Conservation (phyloP, 2,113 vertebrate genomes). For the Atrichornis clamosus region DNA sequence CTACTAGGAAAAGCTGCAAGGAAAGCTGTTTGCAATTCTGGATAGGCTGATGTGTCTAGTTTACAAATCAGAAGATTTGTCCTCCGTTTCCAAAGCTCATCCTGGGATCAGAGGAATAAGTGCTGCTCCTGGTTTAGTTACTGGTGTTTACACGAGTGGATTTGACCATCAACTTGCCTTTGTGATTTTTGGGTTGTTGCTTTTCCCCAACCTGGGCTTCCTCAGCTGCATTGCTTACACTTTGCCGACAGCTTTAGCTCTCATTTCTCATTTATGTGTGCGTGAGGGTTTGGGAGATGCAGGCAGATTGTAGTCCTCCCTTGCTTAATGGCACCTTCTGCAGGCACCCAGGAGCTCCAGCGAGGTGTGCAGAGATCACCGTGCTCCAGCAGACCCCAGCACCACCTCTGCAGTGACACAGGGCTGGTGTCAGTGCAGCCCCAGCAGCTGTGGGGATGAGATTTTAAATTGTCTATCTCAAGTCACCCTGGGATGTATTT, state of each 20-base stretch:
- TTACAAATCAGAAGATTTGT: not conserved
- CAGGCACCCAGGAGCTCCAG: not conserved
- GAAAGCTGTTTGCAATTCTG: not conserved
- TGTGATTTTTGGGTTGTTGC: not conserved
- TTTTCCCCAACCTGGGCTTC: not conserved
- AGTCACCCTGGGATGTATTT: not conserved
- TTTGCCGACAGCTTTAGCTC: not conserved
- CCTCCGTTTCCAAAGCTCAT: not conserved
- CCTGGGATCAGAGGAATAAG: not conserved
- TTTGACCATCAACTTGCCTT: not conserved
- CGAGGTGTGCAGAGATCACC: accelerated
- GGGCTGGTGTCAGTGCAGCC: accelerated
- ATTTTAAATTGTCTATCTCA: not conserved
- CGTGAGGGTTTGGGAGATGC: not conserved
- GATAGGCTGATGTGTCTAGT: not conserved
- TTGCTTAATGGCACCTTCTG: not conserved
- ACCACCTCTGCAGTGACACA: not conserved
- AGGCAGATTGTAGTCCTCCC: not conserved
- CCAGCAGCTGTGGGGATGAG: not conserved
- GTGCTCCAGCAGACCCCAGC: not conserved
- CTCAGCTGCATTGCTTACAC: not conserved
- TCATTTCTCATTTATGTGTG: not conserved
- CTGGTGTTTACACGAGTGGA: not conserved
- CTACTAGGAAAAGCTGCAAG: not conserved
- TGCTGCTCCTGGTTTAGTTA: not conserved